Evolutionary conservation across 2,888 invertebrate genomes (phyloP), one percentile per base, ranked within the genome.

Genomic region (Lutraria lutraria): DNA sequence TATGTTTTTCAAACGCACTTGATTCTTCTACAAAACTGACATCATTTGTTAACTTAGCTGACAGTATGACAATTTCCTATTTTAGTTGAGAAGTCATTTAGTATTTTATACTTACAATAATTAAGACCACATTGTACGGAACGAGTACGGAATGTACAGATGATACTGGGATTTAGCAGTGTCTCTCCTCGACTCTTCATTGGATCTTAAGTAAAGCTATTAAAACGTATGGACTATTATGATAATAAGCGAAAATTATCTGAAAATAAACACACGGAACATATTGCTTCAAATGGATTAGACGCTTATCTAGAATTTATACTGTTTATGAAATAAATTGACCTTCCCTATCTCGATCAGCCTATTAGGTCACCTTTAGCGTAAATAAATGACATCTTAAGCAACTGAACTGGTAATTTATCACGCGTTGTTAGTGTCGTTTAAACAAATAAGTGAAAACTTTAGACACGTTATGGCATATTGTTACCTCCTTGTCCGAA

Each of bases 291-390:
- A 80, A 81, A 87, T 34, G 80, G 89, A 81, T 89, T 89, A 86
- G 25, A 15, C 10, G 53, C 81, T 86, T 82, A 87, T 86, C 86
- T 87, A 34, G 25, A 86, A 81, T 84, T 81, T 76, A 68, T 76
- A 86, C 82, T 68, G 80, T 83, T 89, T 89, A 86, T 89, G 89
- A 89, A 89, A 89, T 84, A 80, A 83, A 88, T 88, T 88, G 87
- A 88, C 87, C 87, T 80, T 29, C 63, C 16, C 34, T 88, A 88
- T 88, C 87, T 52, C 56, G 21, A 83, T 83, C 83, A 63, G 83
- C 87, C 52, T 43, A 83, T 88, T 88, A 80, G 31, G 87, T n/a
- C 83, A 83, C 76, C 83, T 88, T 79, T 43, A 29, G 80, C 83
- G 83, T 84, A 88, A 84, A 83, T 88, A 83, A 80, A 88, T 88